Evolutionary conservation across 2,888 invertebrate species (phyloP).

Genomic region (Sipha maydis): DNA sequence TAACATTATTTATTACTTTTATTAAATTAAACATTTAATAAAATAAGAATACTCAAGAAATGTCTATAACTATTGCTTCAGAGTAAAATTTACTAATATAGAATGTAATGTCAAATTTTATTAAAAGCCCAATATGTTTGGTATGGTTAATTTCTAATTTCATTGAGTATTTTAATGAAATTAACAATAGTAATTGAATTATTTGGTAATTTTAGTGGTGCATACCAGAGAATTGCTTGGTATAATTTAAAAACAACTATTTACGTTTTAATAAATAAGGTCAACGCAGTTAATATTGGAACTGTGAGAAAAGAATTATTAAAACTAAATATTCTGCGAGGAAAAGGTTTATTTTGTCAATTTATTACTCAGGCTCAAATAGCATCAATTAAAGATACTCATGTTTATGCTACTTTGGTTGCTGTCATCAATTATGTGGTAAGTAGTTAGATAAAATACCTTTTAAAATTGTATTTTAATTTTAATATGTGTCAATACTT

Average conservation of each 20-base stretch:
- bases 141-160: background rate
- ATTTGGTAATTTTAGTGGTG: constrained; percentile 73
- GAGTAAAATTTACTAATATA: too few species aligned
- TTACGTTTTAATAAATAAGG: constrained; percentile 97
- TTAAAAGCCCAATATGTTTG: too few species aligned
- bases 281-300: constrained; percentile 93
- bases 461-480: background rate
- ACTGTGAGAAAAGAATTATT: constrained; percentile 90
- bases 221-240: constrained; percentile 97
- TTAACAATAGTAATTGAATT: background rate
- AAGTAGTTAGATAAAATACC: constrained; percentile 68
- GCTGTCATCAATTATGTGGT: constrained; percentile 94
- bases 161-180: too few species aligned
- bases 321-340: constrained; percentile 94
- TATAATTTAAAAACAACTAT: constrained; percentile 98
- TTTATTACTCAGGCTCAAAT: constrained; percentile 97
- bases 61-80: too few species aligned
- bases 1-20: too few species aligned
- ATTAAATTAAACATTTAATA: too few species aligned
- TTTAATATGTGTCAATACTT: constrained; percentile 41
- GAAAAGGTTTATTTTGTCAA: constrained; percentile 89
- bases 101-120: too few species aligned
- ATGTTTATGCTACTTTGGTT: constrained; percentile 94
- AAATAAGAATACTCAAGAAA: too few species aligned
- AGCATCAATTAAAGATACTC: constrained; percentile 95